phyloP scores from a whole-genome alignment of 2,888 invertebrate genomes.

The Tiphia femorata region DNA sequence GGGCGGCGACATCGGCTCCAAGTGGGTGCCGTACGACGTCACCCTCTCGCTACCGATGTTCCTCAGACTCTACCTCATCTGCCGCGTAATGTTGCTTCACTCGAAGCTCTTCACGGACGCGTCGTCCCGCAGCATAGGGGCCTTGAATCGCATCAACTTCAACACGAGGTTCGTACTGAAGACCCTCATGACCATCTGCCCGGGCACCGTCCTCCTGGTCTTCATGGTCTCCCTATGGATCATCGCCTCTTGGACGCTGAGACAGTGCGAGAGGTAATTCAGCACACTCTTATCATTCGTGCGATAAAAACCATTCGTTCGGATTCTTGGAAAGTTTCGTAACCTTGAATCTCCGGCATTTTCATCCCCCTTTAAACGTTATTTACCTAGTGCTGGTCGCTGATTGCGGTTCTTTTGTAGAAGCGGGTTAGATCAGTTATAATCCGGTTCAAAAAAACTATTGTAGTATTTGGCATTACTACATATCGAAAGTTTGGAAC shows the following conservation, averaged over 20 bases:
- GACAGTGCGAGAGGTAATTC: constrained; percentile 99
- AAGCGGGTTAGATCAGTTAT: too few species aligned
- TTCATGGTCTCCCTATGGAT: constrained; percentile 99
- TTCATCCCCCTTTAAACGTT: too few species aligned
- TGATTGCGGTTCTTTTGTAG: too few species aligned
- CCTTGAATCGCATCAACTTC: constrained; percentile 98
- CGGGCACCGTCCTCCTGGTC: constrained; percentile 95
- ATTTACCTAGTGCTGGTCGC: too few species aligned
- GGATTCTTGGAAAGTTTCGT: too few species aligned
- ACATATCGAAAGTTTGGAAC: too few species aligned
- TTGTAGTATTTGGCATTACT: too few species aligned
- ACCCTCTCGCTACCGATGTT: constrained; percentile 99
- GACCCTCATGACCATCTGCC: constrained; percentile 99
- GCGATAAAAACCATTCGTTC: too few species aligned
- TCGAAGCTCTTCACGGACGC: constrained; percentile 99
- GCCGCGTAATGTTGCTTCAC: constrained; percentile 99
- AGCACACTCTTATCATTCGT: too few species aligned
- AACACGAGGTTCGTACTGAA: constrained; percentile 97
- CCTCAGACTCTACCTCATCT: constrained; percentile 98
- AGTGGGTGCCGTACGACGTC: constrained; percentile 93
- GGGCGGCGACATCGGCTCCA: constrained; percentile 74
- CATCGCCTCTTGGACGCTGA: constrained; percentile 98
- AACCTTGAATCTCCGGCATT: too few species aligned
- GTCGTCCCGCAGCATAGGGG: constrained; percentile 97
- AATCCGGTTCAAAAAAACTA: too few species aligned